These are phyloP conservation scores for Tenthredo distinguenda DNA, from an alignment of 2,888 invertebrate species.

Conservation along the genomic window DNA sequence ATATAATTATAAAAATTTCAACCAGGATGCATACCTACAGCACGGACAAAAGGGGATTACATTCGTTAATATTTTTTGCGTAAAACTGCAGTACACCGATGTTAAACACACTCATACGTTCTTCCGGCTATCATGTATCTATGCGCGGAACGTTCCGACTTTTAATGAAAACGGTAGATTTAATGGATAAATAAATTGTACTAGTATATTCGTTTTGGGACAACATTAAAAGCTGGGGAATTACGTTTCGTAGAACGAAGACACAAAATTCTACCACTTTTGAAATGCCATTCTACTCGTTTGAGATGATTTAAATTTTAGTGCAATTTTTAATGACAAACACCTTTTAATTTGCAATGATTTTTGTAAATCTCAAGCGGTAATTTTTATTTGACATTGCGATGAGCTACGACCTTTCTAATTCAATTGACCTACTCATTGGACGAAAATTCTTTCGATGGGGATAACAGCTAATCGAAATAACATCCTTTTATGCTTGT, in stretches of 20 bases:
- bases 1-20: not conserved
- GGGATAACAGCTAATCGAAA: not conserved
- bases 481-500: not conserved
- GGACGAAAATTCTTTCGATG: not conserved
- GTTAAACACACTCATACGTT: slow-evolving; percentile 6
- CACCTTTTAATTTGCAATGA: not conserved
- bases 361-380: not conserved
- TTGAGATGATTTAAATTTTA: not conserved
- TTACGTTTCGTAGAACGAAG: not conserved
- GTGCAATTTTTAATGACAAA: not conserved
- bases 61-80: not conserved
- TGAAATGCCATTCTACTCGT: not conserved
- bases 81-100: slow-evolving; percentile 22
- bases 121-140: not conserved
- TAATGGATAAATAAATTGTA: slow-evolving; percentile 34
- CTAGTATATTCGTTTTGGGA: not conserved
- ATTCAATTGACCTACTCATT: slow-evolving; percentile 1
- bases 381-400: not conserved
- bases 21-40: not conserved
- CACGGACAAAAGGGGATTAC: not conserved
- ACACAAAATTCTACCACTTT: not conserved
- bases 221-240: slow-evolving; percentile 17
- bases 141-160: slow-evolving; percentile 6
- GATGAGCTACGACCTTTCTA: not conserved
- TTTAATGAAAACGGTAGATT: slow-evolving; percentile 46